Evolutionary conservation across 2,797 vertebrate genomes (phyloP).

Genomic region (Anguilla anguilla): DNA sequence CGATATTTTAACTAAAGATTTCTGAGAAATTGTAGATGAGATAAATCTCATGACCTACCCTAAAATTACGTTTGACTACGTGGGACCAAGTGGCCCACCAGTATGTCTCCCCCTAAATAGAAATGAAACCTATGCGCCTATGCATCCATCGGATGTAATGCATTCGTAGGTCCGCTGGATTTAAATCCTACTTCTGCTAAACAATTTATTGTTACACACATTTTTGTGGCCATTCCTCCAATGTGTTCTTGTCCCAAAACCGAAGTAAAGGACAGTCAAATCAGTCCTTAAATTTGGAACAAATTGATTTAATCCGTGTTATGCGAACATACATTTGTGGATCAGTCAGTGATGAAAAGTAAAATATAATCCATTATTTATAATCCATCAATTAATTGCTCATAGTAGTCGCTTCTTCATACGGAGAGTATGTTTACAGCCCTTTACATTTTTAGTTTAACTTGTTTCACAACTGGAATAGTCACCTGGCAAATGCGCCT

Average conservation of each 20-base stretch:
- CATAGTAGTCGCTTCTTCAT: too few species aligned
- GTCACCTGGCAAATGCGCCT: conserved; percentile 13
- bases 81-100: too few species aligned
- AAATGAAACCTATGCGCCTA: too few species aligned
- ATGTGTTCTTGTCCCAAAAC: background rate
- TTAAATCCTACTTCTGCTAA: background rate
- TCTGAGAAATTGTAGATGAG: background rate
- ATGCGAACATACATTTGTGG: background rate
- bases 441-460: background rate
- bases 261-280: background rate
- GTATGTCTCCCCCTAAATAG: too few species aligned
- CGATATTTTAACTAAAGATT: background rate
- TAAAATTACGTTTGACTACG: background rate
- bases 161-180: background rate
- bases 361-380: background rate
- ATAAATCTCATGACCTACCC: background rate
- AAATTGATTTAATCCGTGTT: background rate
- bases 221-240: background rate
- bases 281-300: background rate
- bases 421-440: background rate
- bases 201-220: background rate
- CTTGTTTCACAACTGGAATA: conserved; percentile 22
- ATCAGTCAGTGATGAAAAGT: background rate
- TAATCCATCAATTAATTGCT: conserved; percentile 13
- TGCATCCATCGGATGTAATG: background rate